phyloP scores from a whole-genome alignment of 2,797 vertebrate species.

The Pangasius larnaudii region DNA sequence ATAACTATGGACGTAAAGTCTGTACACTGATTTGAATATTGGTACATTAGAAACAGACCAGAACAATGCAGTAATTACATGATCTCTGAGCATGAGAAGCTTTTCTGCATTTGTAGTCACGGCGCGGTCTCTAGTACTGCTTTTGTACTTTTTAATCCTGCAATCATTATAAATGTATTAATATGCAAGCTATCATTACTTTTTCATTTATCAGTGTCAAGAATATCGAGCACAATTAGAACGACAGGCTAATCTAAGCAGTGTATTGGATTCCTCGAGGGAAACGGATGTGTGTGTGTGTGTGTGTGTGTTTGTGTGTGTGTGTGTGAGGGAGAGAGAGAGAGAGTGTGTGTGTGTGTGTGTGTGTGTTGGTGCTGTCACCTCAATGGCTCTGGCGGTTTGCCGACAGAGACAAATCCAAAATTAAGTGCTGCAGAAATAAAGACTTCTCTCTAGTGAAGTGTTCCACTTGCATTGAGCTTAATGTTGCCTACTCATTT shows the following conservation, averaged over 20 bases:
- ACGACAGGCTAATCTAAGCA: constrained; percentile 54
- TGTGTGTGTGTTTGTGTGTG: constrained; percentile 5
- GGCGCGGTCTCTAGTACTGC: constrained; percentile 12
- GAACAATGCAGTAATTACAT: constrained; percentile 40
- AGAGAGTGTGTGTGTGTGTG: constrained; percentile 28
- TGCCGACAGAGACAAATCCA: constrained; percentile 73
- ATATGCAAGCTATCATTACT: constrained; percentile 60
- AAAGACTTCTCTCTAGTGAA: constrained; percentile 78
- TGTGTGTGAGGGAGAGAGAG: not conserved
- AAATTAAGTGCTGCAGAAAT: constrained; percentile 79
- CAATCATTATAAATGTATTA: constrained; percentile 51
- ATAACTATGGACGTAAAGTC: constrained; percentile 7
- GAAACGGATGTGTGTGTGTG: constrained; percentile 29
- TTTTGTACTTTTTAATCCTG: constrained; percentile 43
- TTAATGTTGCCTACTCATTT: constrained; percentile 80
- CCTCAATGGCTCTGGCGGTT: constrained; percentile 69
- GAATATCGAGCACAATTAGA: constrained; percentile 54
- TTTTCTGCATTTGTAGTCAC: constrained; percentile 37
- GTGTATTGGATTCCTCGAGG: constrained; percentile 68
- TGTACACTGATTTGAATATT: constrained; percentile 15
- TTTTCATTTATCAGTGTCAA: constrained; percentile 64
- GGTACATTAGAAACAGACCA: constrained; percentile 9
- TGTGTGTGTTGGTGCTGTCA: constrained; percentile 58
- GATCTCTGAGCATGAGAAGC: constrained; percentile 5
- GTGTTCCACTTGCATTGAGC: constrained; percentile 78